These are phyloP conservation scores for Agonopterix arenella DNA, from an alignment of 2,888 invertebrate species.

Conservation along the genomic window DNA sequence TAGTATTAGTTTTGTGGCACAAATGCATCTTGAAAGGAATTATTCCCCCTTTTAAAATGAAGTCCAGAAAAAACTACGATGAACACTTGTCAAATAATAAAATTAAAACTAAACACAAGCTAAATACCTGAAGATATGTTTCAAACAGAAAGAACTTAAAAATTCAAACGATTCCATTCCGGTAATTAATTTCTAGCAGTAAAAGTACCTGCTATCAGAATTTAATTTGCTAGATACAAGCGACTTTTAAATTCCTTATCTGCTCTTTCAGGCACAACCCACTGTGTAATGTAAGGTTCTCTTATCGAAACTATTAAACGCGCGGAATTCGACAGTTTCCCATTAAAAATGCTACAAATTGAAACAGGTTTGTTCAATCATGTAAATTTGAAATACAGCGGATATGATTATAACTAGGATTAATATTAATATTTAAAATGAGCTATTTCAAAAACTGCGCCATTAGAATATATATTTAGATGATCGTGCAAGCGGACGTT, in stretches of 20 bases:
- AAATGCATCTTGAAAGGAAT: too few species aligned
- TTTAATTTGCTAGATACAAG: slow-evolving; percentile 8
- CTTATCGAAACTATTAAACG: slow-evolving; percentile 28
- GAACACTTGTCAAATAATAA: too few species aligned
- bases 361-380: background rate
- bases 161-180: too few species aligned
- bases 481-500: too few species aligned
- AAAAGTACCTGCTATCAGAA: background rate
- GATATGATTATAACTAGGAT: background rate
- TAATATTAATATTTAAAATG: too few species aligned
- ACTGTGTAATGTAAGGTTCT: slow-evolving; percentile 25
- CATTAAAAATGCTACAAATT: background rate
- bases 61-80: too few species aligned
- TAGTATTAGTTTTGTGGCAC: too few species aligned
- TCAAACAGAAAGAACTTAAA: too few species aligned
- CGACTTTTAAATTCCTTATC: slow-evolving; percentile 14
- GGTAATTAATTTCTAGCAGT: too few species aligned
- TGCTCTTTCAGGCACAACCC: slow-evolving; percentile 10
- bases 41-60: too few species aligned
- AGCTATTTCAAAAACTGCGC: slow-evolving; percentile 5
- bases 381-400: background rate
- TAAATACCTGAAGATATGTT: too few species aligned
- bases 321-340: slow-evolving; percentile 12
- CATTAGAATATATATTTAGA: background rate
- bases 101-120: too few species aligned